Evolutionary conservation across 1,140 invertebrate genomes (phyloP), one percentile per base, ranked within the genome.

Genomic region (Megalopta genalis): DNA sequence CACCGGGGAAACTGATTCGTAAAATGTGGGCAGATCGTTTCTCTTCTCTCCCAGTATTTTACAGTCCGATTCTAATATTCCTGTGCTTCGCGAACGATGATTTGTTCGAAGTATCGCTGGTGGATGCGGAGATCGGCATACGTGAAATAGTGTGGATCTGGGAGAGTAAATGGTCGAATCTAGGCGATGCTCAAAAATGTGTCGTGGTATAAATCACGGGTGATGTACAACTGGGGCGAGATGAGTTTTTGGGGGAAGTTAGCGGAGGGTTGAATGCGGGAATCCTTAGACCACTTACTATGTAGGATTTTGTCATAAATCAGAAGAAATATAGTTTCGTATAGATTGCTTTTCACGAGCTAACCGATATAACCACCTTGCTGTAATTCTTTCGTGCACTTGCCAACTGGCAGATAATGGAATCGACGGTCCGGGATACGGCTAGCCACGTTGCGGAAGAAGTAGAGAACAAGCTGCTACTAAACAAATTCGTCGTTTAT

Each of bases 221-320:
- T 57, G 54, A 57, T 57, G 54, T 57, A 57, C 18, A n/a, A 57
- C 54, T 57, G 54, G 54, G 54, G 54, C 54, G 18, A 57, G 54
- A 57, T 57, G 54, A 57, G 21, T 57, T 57, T 54, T 8, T 14
- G 42, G 54, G 54, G 54, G 54, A 57, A 57, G 54, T 57, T 57
- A 57, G 54, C 54, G 54, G 54, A 57, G 54, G 54, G 54, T 4
- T 57, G n/a, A 21, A 57, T 57, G 54, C 18, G 18, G 21, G 54
- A 57, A n/a, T 21, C 54, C 54, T 57, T 57, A 57, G 18, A 57
- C 54, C 54, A 57, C 54, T 57, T 57, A 57, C 54, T n/a, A 57
- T 57, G 54, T 57, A 57, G 54, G 54, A 57, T 57, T 57, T 57
- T 57, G 54, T 57, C 54, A n/a, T 57, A 57, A 57, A 57, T 57